Base-by-base conservation (phyloP, 2,797 vertebrate genomes). In the Leptodactylus fallax region DNA sequence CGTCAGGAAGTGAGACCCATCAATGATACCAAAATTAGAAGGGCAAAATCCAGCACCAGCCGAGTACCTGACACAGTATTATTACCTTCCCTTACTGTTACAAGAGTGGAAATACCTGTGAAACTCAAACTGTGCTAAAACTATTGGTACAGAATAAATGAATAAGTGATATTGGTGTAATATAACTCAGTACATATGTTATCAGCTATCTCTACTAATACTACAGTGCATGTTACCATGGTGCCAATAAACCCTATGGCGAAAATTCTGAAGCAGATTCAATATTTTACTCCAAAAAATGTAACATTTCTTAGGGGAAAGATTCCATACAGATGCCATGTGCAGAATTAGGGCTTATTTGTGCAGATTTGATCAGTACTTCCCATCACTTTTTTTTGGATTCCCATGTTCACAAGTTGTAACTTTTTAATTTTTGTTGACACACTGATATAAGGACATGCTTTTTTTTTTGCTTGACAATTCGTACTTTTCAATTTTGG, bases 21-120 rank as follows among this genome's bases (percentile, higher is more conserved):
- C 7, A 58, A 67, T 25, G 25, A 65, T 36, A 5, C 10, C 0
- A 82, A 53, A 49, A 3, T 25, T 17, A 90, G 86, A 87, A 55
- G 87, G 21, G 87, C 16, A 53, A 90, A 69, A 67, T 83, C 4
- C 11, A 3, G 90, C 0, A 67, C 78, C 12, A 63, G 45, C 83
- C 83, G 76, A 6, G 7, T 91, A 14, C 80, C 89, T 8, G 76
- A 88, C 78, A 60, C 92, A 21, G 63, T 92, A 87, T 90, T 92
- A 87, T 90, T 94, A 85, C 92, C 93, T 0, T 88, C 93, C 56
- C 90, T 95, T 76, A 88, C 92, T 56, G 90, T 93, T 55, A 93
- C 92, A 58, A 94, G 93, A 85, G 86, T 94, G 56, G 79, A 88
- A 79, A 90, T 92, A 51, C 92, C 93, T 0, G 12, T 91, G 5